A percentile compares a stretch with the other conserved stretches of the same genome.
phyloP scores from a whole-genome alignment of 2,888 invertebrate genomes.

The Synergus japonicus region DNA sequence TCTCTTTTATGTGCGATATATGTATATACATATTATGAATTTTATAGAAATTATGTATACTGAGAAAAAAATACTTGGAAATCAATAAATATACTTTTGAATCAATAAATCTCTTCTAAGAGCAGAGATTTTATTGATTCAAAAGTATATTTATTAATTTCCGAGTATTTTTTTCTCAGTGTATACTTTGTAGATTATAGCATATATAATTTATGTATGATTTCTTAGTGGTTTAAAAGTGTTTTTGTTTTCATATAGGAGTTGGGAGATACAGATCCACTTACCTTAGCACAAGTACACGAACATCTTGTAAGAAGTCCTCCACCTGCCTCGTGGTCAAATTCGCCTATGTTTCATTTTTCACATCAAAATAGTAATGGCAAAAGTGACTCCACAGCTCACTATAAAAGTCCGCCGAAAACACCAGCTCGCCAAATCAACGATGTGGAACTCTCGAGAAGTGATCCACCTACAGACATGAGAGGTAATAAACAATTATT shows the following conservation, averaged over 20 bases:
- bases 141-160: too few species aligned
- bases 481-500: constrained; percentile 64
- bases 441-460: constrained; percentile 70
- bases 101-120: too few species aligned
- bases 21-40: too few species aligned
- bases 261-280: constrained; percentile 83
- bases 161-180: too few species aligned
- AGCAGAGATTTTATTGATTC: too few species aligned
- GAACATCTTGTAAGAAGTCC: constrained; percentile 91
- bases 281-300: constrained; percentile 88
- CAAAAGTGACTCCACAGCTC: constrained; percentile 60
- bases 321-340: constrained; percentile 88
- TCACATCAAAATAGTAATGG: constrained; percentile 78
- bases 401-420: constrained; percentile 68
- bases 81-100: too few species aligned
- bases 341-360: constrained; percentile 81
- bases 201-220: neutral
- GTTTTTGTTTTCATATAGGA: constrained; percentile 61
- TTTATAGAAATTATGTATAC: too few species aligned
- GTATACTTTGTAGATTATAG: neutral
- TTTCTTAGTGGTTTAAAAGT: neutral
- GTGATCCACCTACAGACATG: constrained; percentile 71
- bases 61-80: too few species aligned
- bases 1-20: too few species aligned
- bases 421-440: constrained; percentile 61